These are phyloP conservation scores for Choristoneura fumiferana DNA, from an alignment of 1,140 invertebrate species.

Conservation along the genomic window DNA sequence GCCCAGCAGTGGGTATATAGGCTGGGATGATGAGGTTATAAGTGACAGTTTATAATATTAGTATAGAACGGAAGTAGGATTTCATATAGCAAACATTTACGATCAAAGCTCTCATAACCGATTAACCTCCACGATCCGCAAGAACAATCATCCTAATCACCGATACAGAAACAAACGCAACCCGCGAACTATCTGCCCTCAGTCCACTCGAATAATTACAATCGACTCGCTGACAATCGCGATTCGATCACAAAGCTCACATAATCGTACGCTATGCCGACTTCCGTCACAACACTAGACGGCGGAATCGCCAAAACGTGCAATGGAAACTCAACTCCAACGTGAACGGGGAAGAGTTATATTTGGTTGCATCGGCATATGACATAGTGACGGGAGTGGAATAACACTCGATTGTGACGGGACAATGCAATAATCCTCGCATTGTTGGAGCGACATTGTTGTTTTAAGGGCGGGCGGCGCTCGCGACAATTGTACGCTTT, in stretches of 20 bases:
- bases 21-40: no score
- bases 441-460: constrained; percentile 70
- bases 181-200: constrained; percentile 58
- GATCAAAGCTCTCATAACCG: background rate
- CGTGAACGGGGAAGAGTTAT: background rate
- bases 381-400: constrained; percentile 2
- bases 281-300: constrained; percentile 37
- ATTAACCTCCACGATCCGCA: background rate
- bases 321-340: constrained; percentile 42
- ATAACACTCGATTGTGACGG: constrained; percentile 25
- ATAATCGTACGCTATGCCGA: constrained; percentile 73
- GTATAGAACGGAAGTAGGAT: no score
- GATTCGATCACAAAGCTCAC: constrained; percentile 74
- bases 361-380: background rate
- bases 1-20: no score
- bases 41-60: no score
- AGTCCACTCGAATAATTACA: constrained; percentile 71
- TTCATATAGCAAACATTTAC: background rate
- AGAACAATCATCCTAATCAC: constrained; percentile 31
- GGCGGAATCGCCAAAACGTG: constrained; percentile 33
- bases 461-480: constrained; percentile 25
- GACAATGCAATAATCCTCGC: constrained; percentile 72
- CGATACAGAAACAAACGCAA: background rate
- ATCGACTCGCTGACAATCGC: constrained; percentile 75
- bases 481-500: constrained; percentile 26